Conservation (phyloP, 1,140 invertebrate species). For the Philotrypesis tridentata region DNA sequence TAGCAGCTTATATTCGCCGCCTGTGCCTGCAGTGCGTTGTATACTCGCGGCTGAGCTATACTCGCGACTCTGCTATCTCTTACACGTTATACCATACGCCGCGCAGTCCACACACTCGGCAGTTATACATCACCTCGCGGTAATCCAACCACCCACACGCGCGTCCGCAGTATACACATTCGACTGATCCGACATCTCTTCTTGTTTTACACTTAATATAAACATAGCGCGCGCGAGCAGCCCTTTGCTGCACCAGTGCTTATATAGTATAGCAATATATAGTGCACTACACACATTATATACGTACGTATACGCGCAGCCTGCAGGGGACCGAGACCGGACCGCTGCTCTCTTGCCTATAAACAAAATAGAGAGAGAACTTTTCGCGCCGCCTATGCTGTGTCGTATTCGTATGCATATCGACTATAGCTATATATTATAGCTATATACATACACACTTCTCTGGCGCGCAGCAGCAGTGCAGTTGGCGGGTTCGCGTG, state of each 20-base stretch:
- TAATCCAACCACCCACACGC: background rate
- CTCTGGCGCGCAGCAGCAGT: background rate
- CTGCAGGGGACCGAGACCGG: no score
- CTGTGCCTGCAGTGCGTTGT: background rate
- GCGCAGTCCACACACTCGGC: background rate
- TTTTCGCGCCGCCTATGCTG: background rate
- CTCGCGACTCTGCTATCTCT: background rate
- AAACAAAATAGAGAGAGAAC: background rate
- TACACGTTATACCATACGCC: no score
- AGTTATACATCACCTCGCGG: no score
- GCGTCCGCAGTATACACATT: conserved; percentile 5
- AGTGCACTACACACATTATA: no score
- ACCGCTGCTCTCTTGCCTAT: no score
- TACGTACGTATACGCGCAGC: no score
- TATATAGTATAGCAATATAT: no score
- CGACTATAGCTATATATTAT: no score
- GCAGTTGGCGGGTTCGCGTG: background rate
- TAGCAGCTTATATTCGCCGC: background rate
- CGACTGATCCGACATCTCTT: no score
- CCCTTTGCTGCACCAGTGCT: conserved; percentile 10
- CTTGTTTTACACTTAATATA: no score
- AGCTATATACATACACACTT: no score
- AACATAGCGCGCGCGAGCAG: background rate
- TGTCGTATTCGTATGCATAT: no score
- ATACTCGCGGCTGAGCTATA: background rate